phyloP scores from a whole-genome alignment of 2,113 vertebrate genomes.

The Eonycteris spelaea region DNA sequence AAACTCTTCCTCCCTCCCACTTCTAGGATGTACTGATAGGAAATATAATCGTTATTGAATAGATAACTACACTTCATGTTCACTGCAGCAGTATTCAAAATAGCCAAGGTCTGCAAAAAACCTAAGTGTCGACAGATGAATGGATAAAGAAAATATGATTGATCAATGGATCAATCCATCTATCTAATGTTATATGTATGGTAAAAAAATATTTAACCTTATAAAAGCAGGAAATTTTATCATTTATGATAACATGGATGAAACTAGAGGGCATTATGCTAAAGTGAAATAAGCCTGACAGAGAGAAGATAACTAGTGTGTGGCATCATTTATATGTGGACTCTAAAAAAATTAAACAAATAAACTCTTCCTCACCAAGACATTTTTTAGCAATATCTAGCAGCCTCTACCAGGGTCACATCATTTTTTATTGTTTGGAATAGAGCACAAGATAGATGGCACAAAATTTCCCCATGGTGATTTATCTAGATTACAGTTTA shows the following conservation, averaged over 20 bases:
- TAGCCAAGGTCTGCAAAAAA: not conserved
- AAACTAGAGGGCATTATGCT: not conserved
- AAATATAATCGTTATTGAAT: not conserved
- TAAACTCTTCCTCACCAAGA: not conserved
- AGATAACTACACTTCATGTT: not conserved
- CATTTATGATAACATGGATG: not conserved
- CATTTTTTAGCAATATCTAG: not conserved
- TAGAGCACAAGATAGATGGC: not conserved
- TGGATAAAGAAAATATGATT: too few species aligned
- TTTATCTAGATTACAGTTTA: not conserved
- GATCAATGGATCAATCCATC: too few species aligned
- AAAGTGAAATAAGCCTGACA: not conserved
- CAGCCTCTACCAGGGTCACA: not conserved
- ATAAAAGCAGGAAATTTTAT: not conserved
- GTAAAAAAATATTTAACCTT: not conserved
- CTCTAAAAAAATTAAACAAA: not conserved
- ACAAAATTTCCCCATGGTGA: too few species aligned
- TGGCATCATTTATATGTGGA: not conserved
- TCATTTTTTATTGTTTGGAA: not conserved
- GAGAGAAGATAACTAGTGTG: not conserved
- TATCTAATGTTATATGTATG: not conserved
- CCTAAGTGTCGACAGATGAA: not conserved
- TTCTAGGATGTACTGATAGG: not conserved
- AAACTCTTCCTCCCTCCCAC: not conserved
- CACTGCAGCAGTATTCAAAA: not conserved